A percentile compares a stretch with the other conserved stretches of the same genome.
Evolutionary conservation across 1,140 invertebrate species (phyloP).

Genomic region (Ruditapes philippinarum): DNA sequence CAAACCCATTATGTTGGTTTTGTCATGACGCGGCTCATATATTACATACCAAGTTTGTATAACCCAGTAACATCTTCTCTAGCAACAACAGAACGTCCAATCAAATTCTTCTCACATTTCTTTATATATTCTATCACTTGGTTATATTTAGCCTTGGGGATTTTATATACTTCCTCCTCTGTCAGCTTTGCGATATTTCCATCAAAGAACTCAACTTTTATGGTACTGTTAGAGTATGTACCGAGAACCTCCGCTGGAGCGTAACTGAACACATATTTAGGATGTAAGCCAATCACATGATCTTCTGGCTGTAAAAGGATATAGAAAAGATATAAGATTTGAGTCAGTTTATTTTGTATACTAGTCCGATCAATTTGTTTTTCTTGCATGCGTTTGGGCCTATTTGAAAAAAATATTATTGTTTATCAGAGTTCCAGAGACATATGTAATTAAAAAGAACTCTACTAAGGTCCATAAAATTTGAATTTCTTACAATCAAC

Average conservation of each 20-base stretch:
- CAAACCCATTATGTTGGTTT: too few relatives aligned
- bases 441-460: too few relatives aligned
- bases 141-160: slow-evolving; percentile 77
- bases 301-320: slow-evolving; percentile 69
- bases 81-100: slow-evolving; percentile 80
- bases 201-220: slow-evolving; percentile 80
- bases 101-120: slow-evolving; percentile 73
- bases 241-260: slow-evolving; percentile 78
- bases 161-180: slow-evolving; percentile 76
- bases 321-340: background rate
- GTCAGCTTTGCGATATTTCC: slow-evolving; percentile 65
- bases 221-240: slow-evolving; percentile 61
- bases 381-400: too few relatives aligned
- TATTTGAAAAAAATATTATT: too few relatives aligned
- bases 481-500: too few relatives aligned
- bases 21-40: too few relatives aligned
- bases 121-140: slow-evolving; percentile 78
- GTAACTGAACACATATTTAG: slow-evolving; percentile 80
- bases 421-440: too few relatives aligned
- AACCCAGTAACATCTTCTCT: slow-evolving; percentile 78
- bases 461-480: too few relatives aligned
- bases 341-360: too few relatives aligned
- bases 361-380: too few relatives aligned
- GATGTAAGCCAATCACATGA: slow-evolving; percentile 80
- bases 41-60: slow-evolving; percentile 77